These are phyloP conservation scores for Heliconius congener DNA, from an alignment of 1,140 invertebrate species.

Conservation along the genomic window DNA sequence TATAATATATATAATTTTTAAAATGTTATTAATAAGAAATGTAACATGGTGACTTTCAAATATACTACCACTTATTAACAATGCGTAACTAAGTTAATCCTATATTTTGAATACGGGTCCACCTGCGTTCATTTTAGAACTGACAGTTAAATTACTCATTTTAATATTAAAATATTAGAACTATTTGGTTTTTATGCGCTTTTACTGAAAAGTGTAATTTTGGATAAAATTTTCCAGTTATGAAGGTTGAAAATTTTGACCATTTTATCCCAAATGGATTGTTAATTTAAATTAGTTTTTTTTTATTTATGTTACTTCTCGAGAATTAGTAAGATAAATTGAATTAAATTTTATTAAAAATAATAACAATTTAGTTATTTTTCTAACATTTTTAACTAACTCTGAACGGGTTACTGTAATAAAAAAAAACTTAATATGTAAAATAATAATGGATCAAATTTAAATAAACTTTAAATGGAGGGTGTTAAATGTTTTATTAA, in stretches of 20 bases:
- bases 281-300: background rate
- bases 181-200: background rate
- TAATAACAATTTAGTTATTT: no score
- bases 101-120: conserved; percentile 34
- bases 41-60: background rate
- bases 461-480: no score
- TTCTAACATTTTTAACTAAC: no score
- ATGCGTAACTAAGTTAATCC: background rate
- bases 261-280: background rate
- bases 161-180: conserved; percentile 20
- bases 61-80: background rate
- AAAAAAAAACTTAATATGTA: no score
- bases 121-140: conserved; percentile 35
- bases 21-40: background rate
- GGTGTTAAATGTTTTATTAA: background rate
- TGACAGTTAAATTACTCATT: conserved; percentile 28
- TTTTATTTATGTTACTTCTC: no score
- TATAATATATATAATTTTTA: no score
- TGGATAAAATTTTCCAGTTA: background rate
- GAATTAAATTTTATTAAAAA: no score
- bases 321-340: no score
- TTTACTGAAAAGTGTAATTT: background rate
- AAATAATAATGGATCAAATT: no score
- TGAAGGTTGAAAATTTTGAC: background rate
- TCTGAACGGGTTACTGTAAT: no score